These are phyloP conservation scores for Nymphalis io DNA, from an alignment of 1,140 invertebrate species.

Conservation along the genomic window DNA sequence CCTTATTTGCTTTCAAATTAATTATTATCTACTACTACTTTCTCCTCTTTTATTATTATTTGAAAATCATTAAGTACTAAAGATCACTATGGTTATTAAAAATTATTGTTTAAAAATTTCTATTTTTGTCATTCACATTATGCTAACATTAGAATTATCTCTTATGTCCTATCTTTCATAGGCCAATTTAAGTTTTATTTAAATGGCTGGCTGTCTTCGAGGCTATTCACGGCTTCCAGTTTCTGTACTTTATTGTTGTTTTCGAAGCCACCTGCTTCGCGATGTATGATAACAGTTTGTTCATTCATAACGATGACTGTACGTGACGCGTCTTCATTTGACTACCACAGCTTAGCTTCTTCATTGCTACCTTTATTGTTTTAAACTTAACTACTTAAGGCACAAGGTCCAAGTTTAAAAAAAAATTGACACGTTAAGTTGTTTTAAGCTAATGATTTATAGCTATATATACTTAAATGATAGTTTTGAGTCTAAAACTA, in stretches of 20 bases:
- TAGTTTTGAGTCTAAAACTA: not conserved
- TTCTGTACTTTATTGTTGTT: slow-evolving; percentile 51
- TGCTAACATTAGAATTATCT: not conserved
- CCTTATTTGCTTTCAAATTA: not conserved
- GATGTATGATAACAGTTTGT: slow-evolving; percentile 61
- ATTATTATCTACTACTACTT: not conserved
- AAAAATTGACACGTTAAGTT: not conserved
- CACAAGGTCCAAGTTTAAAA: slow-evolving; percentile 8
- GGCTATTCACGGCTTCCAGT: slow-evolving; percentile 42
- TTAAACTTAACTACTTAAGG: not conserved
- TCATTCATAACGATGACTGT: slow-evolving; percentile 66
- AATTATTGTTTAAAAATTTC: not conserved
- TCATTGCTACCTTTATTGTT: slow-evolving; percentile 22
- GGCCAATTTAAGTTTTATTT: slow-evolving; percentile 3
- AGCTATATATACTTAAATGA: not conserved
- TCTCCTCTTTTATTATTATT: no score
- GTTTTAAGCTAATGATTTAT: not conserved
- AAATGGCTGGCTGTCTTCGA: slow-evolving; percentile 3
- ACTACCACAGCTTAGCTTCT: slow-evolving; percentile 34
- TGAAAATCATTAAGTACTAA: no score
- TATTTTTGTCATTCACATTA: not conserved
- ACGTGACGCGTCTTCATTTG: slow-evolving; percentile 56
- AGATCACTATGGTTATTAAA: no score
- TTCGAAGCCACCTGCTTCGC: slow-evolving; percentile 62
- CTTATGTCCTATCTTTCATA: not conserved